Evolutionary conservation across 2,113 vertebrate genomes (phyloP), one percentile per base, ranked within the genome.

Genomic region (Trachemys scripta): DNA sequence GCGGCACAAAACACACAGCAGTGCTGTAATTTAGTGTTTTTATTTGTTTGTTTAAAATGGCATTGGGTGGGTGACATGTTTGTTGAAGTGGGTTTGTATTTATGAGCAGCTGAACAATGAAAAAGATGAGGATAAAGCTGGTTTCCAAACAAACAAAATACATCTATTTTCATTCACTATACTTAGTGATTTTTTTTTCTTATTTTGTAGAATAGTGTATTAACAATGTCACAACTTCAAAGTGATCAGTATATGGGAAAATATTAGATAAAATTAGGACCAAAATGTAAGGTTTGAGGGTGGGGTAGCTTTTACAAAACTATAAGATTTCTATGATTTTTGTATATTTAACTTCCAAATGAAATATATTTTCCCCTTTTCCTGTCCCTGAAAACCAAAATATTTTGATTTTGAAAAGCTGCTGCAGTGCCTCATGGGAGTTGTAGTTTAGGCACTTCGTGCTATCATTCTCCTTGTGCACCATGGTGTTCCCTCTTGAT

Each of bases 201-300:
- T 53, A 38, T 17, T 62, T 81, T 27, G 25, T 62, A 81, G 85
- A 88, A 6, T 82, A 4, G 5, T 59, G 31, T 56, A 27, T 50
- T 45, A 50, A 6, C 22, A 76, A 31, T 50, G 5, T 56, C 13
- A 42, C n/a, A 82, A 42, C 38, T 75, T 75, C 38, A 75, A 84
- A 62, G 4, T 54, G 9, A 78, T 56, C 31, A 82, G 82, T 56
- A 78, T 49, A 54, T 59, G 29, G 1, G 29, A 51, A 82, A 57
- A 31, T 42, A 3, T 1, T 8, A 4, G 27, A 1, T 45, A 57
- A 24, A 8, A 3, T 38, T 69, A 45, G 27, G 19, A 79, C 9
- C 31, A 88, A 91, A 62, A 47, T 16, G n/a, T 9, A 24, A 35
- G 38, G 4, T 79, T 65, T 82, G 8, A 29, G 19, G 22, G 27